These are phyloP conservation scores for Eretmochelys imbricata DNA, from an alignment of 2,113 vertebrate genomes.

Conservation along the genomic window DNA sequence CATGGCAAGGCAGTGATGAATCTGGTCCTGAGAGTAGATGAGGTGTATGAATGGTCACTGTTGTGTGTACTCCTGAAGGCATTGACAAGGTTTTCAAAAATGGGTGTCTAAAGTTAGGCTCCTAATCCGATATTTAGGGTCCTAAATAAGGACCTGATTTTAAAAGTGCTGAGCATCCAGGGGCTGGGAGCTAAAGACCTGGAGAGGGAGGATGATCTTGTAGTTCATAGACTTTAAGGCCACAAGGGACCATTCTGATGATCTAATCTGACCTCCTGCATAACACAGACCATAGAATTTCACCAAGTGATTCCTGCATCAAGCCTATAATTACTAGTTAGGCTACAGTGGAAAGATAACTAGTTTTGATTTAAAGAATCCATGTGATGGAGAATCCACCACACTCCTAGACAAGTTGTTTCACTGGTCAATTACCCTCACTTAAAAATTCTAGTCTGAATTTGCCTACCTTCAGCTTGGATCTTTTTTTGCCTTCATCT, in stretches of 20 bases:
- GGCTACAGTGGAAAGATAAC: too few species aligned
- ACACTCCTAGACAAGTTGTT: neutral
- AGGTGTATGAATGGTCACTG: too few species aligned
- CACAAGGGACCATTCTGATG: neutral
- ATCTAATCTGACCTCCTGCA: neutral
- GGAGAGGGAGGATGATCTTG: rapidly evolving
- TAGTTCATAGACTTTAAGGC: neutral
- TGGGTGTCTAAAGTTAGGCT: too few species aligned
- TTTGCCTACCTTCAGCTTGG: neutral
- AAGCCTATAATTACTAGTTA: too few species aligned
- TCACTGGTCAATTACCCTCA: neutral
- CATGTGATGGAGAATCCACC: neutral
- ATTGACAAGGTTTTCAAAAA: too few species aligned
- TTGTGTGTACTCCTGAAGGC: too few species aligned
- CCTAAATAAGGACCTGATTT: neutral
- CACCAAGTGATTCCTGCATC: too few species aligned
- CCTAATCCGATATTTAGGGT: neutral
- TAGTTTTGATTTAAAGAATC: rapidly evolving
- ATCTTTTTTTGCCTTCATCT: neutral
- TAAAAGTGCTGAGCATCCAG: neutral
- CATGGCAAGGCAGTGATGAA: too few species aligned
- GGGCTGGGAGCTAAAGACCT: rapidly evolving
- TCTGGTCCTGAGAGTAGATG: too few species aligned
- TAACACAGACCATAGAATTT: neutral
- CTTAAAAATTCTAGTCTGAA: neutral